phyloP scores from a whole-genome alignment of 1,140 invertebrate genomes.

The Sycophaga agraensis region DNA sequence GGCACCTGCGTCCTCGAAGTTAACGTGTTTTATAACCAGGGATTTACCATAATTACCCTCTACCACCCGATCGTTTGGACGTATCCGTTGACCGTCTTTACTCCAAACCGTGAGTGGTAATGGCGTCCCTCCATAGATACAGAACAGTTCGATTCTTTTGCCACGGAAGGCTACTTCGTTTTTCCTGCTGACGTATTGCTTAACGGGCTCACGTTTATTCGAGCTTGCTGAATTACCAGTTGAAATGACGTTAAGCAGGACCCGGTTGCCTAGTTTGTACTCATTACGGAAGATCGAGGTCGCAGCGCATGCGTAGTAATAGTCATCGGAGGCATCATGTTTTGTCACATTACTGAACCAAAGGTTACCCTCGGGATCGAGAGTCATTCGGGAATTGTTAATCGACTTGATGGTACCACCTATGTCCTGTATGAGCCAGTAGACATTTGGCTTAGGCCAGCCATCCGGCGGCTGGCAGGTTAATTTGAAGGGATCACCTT shows the following conservation, averaged over 20 bases:
- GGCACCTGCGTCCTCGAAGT: slow-evolving; percentile 81
- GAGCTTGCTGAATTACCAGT: slow-evolving; percentile 73
- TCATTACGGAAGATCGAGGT: slow-evolving; percentile 84
- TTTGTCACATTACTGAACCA: slow-evolving; percentile 93
- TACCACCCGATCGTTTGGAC: slow-evolving; percentile 72
- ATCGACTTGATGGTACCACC: slow-evolving; percentile 81
- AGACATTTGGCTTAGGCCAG: slow-evolving; percentile 90
- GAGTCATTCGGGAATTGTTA: slow-evolving; percentile 89
- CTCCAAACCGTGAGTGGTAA: slow-evolving; percentile 82
- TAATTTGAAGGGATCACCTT: slow-evolving; percentile 85
- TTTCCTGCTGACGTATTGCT: slow-evolving; percentile 83
- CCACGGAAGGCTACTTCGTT: slow-evolving; percentile 83
- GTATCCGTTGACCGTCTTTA: slow-evolving; percentile 71
- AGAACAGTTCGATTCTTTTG: slow-evolving; percentile 79
- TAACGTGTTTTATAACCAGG: slow-evolving; percentile 80
- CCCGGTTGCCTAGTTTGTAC: slow-evolving; percentile 87
- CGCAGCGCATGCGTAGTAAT: slow-evolving; percentile 86
- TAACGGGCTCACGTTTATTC: slow-evolving; percentile 74
- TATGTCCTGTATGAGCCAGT: slow-evolving; percentile 85
- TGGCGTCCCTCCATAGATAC: slow-evolving; percentile 89
- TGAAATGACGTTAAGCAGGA: slow-evolving; percentile 75
- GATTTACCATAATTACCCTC: slow-evolving; percentile 92
- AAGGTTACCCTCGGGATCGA: slow-evolving; percentile 90
- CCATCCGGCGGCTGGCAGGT: slow-evolving; percentile 89
- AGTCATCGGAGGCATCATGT: slow-evolving; percentile 78